Conservation (phyloP, 2,113 vertebrate genomes). For the Ptilonorhynchus violaceus region DNA sequence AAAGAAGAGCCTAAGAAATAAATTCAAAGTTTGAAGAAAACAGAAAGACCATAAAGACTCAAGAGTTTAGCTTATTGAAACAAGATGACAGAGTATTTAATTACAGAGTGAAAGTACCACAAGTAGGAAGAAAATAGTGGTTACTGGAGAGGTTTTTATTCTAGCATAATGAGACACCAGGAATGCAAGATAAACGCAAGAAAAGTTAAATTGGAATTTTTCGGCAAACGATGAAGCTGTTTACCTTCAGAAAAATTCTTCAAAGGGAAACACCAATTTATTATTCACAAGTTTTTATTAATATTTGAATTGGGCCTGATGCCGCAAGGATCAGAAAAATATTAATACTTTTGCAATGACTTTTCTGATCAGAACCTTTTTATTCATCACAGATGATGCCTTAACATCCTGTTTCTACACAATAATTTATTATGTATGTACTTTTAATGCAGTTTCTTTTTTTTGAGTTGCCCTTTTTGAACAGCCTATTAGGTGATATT, state of each 20-base stretch:
- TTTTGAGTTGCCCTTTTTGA: not conserved
- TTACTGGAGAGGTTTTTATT: not conserved
- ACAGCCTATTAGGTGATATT: not conserved
- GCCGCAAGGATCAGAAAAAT: not conserved
- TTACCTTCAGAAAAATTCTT: not conserved
- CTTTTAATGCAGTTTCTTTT: not conserved
- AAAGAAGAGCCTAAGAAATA: not conserved
- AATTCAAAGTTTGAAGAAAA: not conserved
- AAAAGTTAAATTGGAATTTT: not conserved
- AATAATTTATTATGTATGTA: not conserved
- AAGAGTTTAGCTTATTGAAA: not conserved
- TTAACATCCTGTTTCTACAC: not conserved
- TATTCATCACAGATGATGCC: not conserved
- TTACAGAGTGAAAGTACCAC: not conserved
- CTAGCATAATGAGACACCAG: not conserved
- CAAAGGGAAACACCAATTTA: not conserved
- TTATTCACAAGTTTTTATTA: not conserved
- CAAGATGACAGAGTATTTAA: not conserved
- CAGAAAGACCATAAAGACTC: not conserved
- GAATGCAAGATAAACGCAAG: not conserved
- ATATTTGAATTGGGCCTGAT: not conserved
- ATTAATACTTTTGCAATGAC: not conserved
- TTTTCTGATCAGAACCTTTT: not conserved
- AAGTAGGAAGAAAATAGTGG: not conserved
- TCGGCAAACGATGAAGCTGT: not conserved